phyloP scores from a whole-genome alignment of 2,113 vertebrate genomes.

The Sprattus sprattus region DNA sequence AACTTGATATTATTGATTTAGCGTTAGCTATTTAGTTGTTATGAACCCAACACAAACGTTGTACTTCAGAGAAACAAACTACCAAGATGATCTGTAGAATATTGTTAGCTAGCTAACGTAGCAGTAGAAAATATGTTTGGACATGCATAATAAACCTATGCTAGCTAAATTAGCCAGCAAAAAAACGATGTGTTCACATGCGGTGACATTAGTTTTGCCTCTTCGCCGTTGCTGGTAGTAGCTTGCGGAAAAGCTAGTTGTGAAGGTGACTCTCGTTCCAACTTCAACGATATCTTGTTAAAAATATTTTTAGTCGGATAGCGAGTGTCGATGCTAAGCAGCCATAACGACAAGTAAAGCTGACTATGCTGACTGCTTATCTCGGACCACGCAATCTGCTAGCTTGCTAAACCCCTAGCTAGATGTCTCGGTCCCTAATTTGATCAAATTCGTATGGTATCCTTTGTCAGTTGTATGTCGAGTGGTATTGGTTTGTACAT shows the following conservation, averaged over 20 bases:
- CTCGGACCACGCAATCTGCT: slow-evolving; percentile 16
- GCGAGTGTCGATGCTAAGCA: background rate
- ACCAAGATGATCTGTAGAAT: background rate
- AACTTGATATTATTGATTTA: background rate
- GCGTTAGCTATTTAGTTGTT: background rate
- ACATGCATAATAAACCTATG: background rate
- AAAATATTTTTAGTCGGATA: background rate
- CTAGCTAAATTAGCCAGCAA: background rate
- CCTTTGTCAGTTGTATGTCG: background rate
- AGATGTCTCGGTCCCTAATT: background rate
- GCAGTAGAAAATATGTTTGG: background rate
- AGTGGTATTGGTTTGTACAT: too few species aligned
- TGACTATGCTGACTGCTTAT: background rate
- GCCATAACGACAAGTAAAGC: background rate
- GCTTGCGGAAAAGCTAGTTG: background rate
- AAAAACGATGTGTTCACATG: background rate
- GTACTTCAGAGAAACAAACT: background rate
- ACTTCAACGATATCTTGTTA: background rate
- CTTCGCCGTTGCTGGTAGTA: background rate
- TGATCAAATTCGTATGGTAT: background rate
- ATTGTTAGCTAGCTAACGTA: background rate
- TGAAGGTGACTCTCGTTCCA: background rate
- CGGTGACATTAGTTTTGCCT: background rate
- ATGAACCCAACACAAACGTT: background rate
- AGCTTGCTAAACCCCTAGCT: background rate